phyloP scores from a whole-genome alignment of 2,113 vertebrate species.

The Galeopterus variegatus region DNA sequence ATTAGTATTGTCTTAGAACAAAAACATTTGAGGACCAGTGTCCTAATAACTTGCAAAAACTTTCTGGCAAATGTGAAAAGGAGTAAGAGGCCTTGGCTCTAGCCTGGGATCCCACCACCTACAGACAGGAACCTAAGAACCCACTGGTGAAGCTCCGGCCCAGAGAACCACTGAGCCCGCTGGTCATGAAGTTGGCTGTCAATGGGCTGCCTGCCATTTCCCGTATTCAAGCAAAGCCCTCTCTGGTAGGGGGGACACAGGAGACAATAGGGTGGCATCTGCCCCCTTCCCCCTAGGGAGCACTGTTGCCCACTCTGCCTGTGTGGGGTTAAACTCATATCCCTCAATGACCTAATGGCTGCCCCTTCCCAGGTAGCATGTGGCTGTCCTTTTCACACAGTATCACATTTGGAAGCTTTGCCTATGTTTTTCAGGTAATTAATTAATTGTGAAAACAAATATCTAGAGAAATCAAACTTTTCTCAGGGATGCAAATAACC shows the following conservation, averaged over 20 bases:
- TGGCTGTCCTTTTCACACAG: background rate
- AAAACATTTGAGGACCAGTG: background rate
- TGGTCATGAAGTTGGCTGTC: background rate
- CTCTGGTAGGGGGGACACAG: background rate
- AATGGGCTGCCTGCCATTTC: background rate
- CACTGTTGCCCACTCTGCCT: fast-evolving
- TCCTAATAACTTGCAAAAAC: conserved; percentile 2
- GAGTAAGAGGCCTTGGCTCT: background rate
- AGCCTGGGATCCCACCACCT: background rate
- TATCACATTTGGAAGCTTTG: conserved; percentile 51
- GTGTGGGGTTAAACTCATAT: background rate
- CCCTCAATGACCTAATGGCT: background rate
- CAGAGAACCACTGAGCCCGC: background rate
- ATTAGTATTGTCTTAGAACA: background rate
- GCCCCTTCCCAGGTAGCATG: background rate
- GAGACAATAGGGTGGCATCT: background rate
- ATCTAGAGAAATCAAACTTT: conserved; percentile 78
- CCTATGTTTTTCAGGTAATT: conserved; percentile 18
- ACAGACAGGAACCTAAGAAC: background rate
- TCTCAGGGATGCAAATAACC: conserved; percentile 61
- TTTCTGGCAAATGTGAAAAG: background rate
- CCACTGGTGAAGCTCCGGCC: background rate
- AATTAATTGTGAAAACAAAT: conserved; percentile 73
- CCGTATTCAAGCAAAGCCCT: background rate
- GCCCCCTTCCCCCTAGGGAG: background rate